phyloP scores from a whole-genome alignment of 2,113 vertebrate species.

The Columba janthina region DNA sequence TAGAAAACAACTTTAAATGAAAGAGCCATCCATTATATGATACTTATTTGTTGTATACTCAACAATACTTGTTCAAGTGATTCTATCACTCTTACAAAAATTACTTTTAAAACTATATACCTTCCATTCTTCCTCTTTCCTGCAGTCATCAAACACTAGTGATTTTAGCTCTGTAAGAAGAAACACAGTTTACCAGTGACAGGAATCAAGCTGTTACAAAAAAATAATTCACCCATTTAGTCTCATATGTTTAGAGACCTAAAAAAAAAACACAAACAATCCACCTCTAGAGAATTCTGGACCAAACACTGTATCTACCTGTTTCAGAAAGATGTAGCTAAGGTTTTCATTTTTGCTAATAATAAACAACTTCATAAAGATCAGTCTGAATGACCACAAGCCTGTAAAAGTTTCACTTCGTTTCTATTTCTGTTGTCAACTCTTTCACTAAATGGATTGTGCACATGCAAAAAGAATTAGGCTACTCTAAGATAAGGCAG shows the following conservation, averaged over 20 bases:
- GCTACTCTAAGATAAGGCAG: neutral
- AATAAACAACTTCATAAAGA: neutral
- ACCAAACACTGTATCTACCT: neutral
- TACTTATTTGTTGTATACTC: neutral
- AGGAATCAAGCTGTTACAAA: neutral
- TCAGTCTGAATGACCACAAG: neutral
- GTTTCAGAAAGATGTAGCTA: neutral
- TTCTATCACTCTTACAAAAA: neutral
- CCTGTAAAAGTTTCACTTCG: neutral
- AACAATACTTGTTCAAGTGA: fast-evolving
- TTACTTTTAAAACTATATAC: constrained; percentile 31
- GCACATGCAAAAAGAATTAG: neutral
- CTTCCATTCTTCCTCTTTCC: constrained; percentile 83
- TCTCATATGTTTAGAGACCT: neutral
- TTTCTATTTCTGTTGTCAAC: neutral
- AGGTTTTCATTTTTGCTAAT: neutral
- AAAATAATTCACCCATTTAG: neutral
- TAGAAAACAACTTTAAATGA: neutral
- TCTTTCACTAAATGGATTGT: neutral
- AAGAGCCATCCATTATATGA: neutral
- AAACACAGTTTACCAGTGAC: neutral
- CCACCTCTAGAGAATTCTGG: neutral
- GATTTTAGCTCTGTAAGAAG: constrained; percentile 76
- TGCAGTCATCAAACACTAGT: constrained; percentile 77
- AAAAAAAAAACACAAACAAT: neutral